A percentile compares a stretch with the other conserved stretches of the same genome.
Conservation (phyloP, 1,140 invertebrate genomes). For the Venturia canescens region DNA sequence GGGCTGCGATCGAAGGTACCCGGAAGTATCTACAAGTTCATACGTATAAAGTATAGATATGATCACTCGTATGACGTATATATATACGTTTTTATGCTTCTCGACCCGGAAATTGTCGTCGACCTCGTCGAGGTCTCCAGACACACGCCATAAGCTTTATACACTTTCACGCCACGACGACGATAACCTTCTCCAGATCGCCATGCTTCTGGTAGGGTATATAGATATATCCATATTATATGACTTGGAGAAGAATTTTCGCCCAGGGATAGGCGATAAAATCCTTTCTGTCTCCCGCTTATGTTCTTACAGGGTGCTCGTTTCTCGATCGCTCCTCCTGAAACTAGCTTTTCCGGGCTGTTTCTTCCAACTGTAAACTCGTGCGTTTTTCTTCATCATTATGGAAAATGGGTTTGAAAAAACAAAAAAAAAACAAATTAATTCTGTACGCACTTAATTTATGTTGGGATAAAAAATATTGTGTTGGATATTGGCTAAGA, state of each 20-base stretch:
- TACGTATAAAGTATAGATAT: background rate
- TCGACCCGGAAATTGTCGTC: constrained; percentile 30
- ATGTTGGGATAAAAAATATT: no score
- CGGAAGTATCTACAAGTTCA: background rate
- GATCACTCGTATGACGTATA: background rate
- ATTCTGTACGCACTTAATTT: no score
- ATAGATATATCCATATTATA: no score
- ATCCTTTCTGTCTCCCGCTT: constrained; percentile 28
- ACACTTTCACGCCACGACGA: background rate
- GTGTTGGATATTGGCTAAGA: no score
- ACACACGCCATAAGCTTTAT: constrained; percentile 10
- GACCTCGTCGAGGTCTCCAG: constrained; percentile 25
- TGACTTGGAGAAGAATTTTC: background rate
- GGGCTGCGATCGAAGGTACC: constrained; percentile 10
- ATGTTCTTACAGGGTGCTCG: background rate
- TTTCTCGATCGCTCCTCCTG: background rate
- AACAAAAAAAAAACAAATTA: background rate
- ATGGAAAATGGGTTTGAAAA: background rate
- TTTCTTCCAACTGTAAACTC: background rate
- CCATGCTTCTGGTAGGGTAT: background rate
- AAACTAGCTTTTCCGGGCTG: constrained; percentile 6
- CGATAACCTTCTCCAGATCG: constrained; percentile 20
- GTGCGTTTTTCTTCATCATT: background rate
- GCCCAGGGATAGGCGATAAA: constrained; percentile 26
- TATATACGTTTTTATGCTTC: background rate